Evolutionary conservation across 1,140 invertebrate species (phyloP), one percentile per base, ranked within the genome.

Genomic region (Dendroctonus valens): DNA sequence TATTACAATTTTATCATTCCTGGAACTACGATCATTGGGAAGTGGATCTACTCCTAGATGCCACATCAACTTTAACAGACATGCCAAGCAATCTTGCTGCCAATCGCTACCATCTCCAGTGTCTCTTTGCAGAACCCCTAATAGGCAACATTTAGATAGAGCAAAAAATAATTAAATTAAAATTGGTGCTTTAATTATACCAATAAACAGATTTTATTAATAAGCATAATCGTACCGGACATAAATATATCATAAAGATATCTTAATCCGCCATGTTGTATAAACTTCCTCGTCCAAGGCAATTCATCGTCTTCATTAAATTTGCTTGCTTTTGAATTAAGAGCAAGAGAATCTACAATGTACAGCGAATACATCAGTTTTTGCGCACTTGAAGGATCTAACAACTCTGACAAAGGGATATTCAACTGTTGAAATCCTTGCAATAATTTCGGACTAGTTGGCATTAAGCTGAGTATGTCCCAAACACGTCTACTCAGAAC

Each of bases 361-460:
- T 96, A 94, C 46, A 97, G 77, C 0, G 92, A 94, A 77, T 97
- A 97, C 91, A 97, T 96, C 49, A 97, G 83, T 76, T 95, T 95
- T 77, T 97, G 94, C 0, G 94, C 90, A 78, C 91, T 93, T 2
- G 87, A 86, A 0, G 93, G 91, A 80, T 95, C 90, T 0, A 97
- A 80, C 0, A 96, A 77, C 70, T 90, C 86, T 26, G 86, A 83
- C 68, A 94, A 79, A 67, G 87, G 85, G 53, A 70, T 76, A 64
- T 78, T 83, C 0, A 92, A 80, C 67, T 88, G 86, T 73, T 91
- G 89, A 71, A 97, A 96, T 6, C 90, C 90, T 79, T 91, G 84
- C 8, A 96, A 77, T 38, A 96, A 83, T 2, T 88, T 89, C 0
- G 92, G 91, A 80, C 90, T 95, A 0, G 95, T 93, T 0, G 95